Conservation (phyloP, 2,797 vertebrate species). For the Synanceia verrucosa region DNA sequence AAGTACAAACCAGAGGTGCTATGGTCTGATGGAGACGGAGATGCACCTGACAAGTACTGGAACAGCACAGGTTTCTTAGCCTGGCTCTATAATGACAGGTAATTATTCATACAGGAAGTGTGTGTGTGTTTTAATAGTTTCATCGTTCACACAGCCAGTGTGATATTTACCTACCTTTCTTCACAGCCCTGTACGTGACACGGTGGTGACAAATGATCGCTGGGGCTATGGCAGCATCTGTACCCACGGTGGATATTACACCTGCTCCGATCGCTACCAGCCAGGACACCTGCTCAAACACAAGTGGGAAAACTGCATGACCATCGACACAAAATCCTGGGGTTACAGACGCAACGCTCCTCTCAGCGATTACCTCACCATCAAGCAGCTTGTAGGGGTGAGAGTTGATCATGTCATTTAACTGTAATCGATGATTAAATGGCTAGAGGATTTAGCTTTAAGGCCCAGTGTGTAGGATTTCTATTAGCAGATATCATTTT, state of each 20-base stretch:
- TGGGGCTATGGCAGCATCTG: slow-evolving; percentile 91
- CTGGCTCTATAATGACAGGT: slow-evolving; percentile 98
- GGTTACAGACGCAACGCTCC: slow-evolving; percentile 89
- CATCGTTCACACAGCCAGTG: background rate
- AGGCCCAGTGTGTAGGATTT: background rate
- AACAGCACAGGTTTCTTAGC: slow-evolving; percentile 96
- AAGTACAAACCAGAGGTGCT: slow-evolving; percentile 91
- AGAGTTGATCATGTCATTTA: slow-evolving; percentile 16
- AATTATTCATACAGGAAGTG: background rate
- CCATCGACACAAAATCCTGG: slow-evolving; percentile 92
- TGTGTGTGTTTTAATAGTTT: background rate
- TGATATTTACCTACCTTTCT: background rate
- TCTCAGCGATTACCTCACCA: slow-evolving; percentile 86
- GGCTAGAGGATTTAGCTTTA: background rate
- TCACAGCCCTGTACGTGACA: slow-evolving; percentile 91
- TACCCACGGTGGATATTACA: slow-evolving; percentile 92
- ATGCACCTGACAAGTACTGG: slow-evolving; percentile 92
- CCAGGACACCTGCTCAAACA: slow-evolving; percentile 90
- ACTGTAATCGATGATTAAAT: background rate
- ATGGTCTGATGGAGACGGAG: slow-evolving; percentile 94
- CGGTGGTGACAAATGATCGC: slow-evolving; percentile 95
- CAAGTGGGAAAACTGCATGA: slow-evolving; percentile 99
- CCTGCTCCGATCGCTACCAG: slow-evolving; percentile 91
- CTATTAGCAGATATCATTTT: background rate
- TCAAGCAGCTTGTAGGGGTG: slow-evolving; percentile 87